These are phyloP conservation scores for Argyresthia albistria DNA, from an alignment of 2,888 invertebrate genomes.

Conservation along the genomic window DNA sequence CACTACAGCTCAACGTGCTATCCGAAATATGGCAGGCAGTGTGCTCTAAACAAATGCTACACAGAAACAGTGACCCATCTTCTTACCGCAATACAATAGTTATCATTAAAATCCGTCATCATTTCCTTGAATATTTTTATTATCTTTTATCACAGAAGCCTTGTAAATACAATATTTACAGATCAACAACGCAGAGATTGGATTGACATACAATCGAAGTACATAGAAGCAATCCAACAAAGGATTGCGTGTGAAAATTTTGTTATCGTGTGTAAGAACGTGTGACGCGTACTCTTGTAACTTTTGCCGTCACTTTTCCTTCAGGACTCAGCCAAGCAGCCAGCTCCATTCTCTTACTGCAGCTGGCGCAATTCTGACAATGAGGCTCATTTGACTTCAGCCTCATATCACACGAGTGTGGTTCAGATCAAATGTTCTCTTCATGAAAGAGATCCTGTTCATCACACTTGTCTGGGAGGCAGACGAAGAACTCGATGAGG, in stretches of 20 bases:
- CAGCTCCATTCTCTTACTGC: not conserved
- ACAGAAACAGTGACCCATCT: no score
- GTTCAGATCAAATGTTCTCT: constrained; percentile 64
- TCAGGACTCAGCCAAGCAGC: constrained; percentile 1
- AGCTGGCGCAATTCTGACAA: not conserved
- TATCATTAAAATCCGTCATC: not conserved
- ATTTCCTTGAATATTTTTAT: not conserved
- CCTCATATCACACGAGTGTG: no score
- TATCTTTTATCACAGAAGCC: constrained; percentile 3
- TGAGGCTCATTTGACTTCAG: not conserved
- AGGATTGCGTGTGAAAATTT: not conserved
- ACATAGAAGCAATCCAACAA: no score
- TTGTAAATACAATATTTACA: not conserved
- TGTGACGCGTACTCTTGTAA: not conserved
- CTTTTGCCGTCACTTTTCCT: not conserved
- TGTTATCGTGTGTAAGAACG: not conserved
- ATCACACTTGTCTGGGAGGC: constrained; percentile 84
- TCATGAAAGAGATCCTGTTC: constrained; percentile 81
- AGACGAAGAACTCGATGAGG: constrained; percentile 91
- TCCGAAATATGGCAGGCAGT: no score
- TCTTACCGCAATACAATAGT: no score
- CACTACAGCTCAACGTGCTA: no score
- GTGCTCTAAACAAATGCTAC: no score
- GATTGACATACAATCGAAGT: no score
- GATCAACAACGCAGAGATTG: not conserved